These are phyloP conservation scores for Holothuria glaberrima DNA, from an alignment of 35 echinoderm and acorn worm species.

Conservation along the genomic window DNA sequence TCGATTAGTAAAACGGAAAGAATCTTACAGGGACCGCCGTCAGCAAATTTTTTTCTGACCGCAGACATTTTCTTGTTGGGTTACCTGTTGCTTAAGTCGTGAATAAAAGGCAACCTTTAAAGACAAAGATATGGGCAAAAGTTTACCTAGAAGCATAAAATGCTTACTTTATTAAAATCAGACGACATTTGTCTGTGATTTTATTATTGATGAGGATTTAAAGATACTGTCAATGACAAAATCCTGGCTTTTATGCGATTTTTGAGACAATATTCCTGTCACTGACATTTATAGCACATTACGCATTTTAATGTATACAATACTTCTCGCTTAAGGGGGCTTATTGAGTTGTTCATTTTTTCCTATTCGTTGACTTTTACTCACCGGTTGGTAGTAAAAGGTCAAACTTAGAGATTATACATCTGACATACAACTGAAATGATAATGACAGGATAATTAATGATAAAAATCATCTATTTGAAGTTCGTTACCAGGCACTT, in stretches of 20 bases:
- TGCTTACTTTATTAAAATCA: constrained; percentile 20
- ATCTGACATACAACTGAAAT: too few species aligned
- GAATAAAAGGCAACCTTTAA: neutral
- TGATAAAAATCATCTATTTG: too few species aligned
- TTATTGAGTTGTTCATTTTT: constrained; percentile 37
- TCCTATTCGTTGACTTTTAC: too few species aligned
- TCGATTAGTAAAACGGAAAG: neutral
- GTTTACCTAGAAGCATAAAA: neutral
- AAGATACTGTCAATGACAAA: constrained; percentile 3
- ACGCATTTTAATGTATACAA: constrained; percentile 39
- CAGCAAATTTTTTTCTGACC: neutral
- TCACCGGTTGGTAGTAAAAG: too few species aligned
- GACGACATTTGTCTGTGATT: neutral
- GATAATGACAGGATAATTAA: constrained; percentile 48
- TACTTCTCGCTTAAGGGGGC: constrained; percentile 45
- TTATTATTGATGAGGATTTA: constrained; percentile 10
- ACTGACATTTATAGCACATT: constrained; percentile 45
- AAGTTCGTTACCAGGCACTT: too few species aligned
- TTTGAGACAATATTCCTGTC: neutral
- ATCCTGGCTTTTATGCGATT: constrained; percentile 19
- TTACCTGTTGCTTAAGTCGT: neutral
- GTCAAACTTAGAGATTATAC: too few species aligned
- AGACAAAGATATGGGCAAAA: neutral
- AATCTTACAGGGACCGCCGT: neutral
- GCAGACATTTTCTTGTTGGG: neutral